Evolutionary conservation across 2,888 invertebrate genomes (phyloP).

Genomic region (Lathronympha strigana): DNA sequence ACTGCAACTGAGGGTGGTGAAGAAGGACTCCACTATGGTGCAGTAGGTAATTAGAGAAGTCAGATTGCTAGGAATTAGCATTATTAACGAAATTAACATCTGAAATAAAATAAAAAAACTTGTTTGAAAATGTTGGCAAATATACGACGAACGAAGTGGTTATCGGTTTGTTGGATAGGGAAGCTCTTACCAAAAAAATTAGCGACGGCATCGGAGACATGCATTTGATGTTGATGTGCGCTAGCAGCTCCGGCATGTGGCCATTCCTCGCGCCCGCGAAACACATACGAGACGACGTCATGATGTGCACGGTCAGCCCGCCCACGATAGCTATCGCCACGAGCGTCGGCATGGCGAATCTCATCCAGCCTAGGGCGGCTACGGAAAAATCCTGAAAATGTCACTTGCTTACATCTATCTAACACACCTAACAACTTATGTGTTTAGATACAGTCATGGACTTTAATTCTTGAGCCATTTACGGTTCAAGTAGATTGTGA

Average conservation of each 20-base stretch:
- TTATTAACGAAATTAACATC: conserved; percentile 92
- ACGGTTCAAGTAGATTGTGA: too few species aligned
- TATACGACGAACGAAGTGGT: too few species aligned
- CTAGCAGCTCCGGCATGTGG: conserved; percentile 92
- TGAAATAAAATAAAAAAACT: conserved; percentile 55
- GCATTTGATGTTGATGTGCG: conserved; percentile 90
- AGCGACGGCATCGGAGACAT: conserved; percentile 92
- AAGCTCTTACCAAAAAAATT: conserved; percentile 90
- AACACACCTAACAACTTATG: too few species aligned
- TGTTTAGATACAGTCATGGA: too few species aligned
- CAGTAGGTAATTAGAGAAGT: conserved; percentile 95
- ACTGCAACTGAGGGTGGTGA: conserved; percentile 93
- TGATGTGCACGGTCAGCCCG: conserved; percentile 96
- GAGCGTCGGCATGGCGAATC: conserved; percentile 94
- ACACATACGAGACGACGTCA: conserved; percentile 96
- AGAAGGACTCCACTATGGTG: conserved; percentile 96
- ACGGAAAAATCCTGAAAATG: conserved; percentile 91
- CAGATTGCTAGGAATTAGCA: conserved; percentile 93
- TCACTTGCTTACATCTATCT: too few species aligned
- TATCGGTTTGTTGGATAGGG: too few species aligned
- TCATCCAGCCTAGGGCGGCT: conserved; percentile 88
- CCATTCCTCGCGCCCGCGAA: conserved; percentile 96
- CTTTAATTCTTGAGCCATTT: too few species aligned
- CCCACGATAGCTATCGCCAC: conserved; percentile 97
- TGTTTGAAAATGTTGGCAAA: neutral